These are phyloP conservation scores for Ophraella communa DNA, from an alignment of 2,888 invertebrate genomes.

Conservation along the genomic window DNA sequence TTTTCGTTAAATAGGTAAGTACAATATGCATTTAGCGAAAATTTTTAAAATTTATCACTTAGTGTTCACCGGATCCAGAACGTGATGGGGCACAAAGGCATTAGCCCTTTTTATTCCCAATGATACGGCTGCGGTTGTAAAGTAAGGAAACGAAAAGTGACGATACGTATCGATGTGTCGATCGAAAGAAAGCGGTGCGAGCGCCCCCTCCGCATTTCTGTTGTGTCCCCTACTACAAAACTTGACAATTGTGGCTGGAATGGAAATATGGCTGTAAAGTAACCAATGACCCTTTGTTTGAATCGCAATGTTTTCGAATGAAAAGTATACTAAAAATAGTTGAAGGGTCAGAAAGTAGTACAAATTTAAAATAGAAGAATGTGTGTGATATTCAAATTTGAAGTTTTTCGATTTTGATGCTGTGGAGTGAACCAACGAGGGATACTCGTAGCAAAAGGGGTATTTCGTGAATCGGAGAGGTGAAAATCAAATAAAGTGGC, in stretches of 20 bases:
- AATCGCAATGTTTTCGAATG: conserved; percentile 52
- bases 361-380: conserved; percentile 34
- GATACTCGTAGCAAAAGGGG: conserved; percentile 28
- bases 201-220: conserved; percentile 35
- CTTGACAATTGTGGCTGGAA: conserved; percentile 49
- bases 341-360: conserved; percentile 35
- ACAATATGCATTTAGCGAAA: too few relatives aligned
- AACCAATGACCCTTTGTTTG: conserved; percentile 60
- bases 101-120: neutral
- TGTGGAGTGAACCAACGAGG: conserved; percentile 30
- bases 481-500: conserved; percentile 30
- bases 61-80: too few relatives aligned
- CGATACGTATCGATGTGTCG: conserved; percentile 33
- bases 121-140: conserved; percentile 20
- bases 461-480: conserved; percentile 26
- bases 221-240: conserved; percentile 36
- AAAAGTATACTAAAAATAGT: conserved; percentile 42
- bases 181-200: conserved; percentile 38
- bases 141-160: conserved; percentile 31
- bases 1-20: too few relatives aligned
- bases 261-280: conserved; percentile 60
- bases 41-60: too few relatives aligned
- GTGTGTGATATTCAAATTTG: conserved; percentile 34
- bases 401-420: conserved; percentile 35
- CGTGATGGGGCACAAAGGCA: neutral